phyloP scores from a whole-genome alignment of 2,888 invertebrate genomes.

The Sicus ferrugineus region DNA sequence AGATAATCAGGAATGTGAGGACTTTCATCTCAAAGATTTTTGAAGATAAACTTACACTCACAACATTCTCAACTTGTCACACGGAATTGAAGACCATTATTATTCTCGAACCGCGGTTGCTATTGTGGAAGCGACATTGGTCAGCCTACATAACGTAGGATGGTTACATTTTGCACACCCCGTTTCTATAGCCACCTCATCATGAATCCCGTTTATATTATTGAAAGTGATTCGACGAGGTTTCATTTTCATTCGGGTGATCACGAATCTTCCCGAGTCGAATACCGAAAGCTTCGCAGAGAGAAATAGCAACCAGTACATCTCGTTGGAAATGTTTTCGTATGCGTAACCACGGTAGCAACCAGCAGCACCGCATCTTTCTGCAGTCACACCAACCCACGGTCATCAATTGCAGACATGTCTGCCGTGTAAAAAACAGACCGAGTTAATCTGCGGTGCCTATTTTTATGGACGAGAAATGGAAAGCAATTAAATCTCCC shows the following conservation, averaged over 20 bases:
- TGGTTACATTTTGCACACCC: too few species aligned
- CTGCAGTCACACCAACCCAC: not conserved
- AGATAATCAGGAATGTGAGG: too few species aligned
- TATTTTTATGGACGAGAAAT: conserved; percentile 11
- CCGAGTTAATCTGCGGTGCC: not conserved
- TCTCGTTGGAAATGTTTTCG: conserved; percentile 1
- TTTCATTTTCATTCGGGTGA: conserved; percentile 29
- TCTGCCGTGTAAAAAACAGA: not conserved
- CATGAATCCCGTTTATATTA: too few species aligned
- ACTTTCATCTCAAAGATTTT: too few species aligned
- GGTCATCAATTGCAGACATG: not conserved
- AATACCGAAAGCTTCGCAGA: not conserved
- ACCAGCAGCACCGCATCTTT: not conserved
- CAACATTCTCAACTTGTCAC: too few species aligned
- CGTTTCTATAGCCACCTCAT: too few species aligned
- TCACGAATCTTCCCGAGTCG: conserved; percentile 25
- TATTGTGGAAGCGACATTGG: too few species aligned
- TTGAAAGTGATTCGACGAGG: conserved; percentile 11
- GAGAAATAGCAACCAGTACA: not conserved
- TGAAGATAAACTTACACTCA: too few species aligned
- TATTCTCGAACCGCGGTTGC: too few species aligned
- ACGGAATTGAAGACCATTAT: too few species aligned
- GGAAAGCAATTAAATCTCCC: conserved; percentile 24
- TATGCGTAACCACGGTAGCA: conserved; percentile 30
- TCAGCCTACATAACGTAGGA: too few species aligned